Conservation (phyloP, 1,140 invertebrate species). For the Paralvinella palmiformis region DNA sequence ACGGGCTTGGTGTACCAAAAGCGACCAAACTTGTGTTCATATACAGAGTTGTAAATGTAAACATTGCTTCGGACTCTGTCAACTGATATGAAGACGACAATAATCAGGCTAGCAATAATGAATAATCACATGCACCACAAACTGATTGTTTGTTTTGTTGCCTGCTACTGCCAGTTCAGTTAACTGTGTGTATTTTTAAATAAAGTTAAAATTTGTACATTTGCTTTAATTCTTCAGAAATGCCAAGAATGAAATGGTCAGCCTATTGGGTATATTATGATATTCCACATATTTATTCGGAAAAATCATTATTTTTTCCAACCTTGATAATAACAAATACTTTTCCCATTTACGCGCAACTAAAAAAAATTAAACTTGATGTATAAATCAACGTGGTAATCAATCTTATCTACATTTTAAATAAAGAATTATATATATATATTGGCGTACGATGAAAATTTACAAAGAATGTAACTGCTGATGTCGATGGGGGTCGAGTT, state of each 20-base stretch:
- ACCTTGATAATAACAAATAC: too few relatives aligned
- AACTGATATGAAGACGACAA: conserved; percentile 3
- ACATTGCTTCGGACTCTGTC: conserved; percentile 1
- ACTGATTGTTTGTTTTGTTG: neutral
- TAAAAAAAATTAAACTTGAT: too few relatives aligned
- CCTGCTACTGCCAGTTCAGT: too few relatives aligned
- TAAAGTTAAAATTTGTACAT: conserved; percentile 4
- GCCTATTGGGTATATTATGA: neutral
- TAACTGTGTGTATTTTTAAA: neutral
- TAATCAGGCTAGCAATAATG: conserved; percentile 4
- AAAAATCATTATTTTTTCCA: conserved; percentile 4
- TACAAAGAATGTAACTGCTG: too few relatives aligned
- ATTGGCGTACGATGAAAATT: too few relatives aligned
- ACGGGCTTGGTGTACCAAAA: conserved; percentile 2
- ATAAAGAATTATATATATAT: too few relatives aligned
- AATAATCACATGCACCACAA: conserved; percentile 1
- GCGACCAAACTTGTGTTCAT: neutral
- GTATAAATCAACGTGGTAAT: too few relatives aligned
- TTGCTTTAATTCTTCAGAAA: conserved; percentile 1
- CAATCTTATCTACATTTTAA: too few relatives aligned
- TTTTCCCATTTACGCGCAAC: too few relatives aligned
- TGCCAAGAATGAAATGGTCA: neutral
- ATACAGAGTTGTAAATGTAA: too few relatives aligned
- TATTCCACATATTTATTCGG: neutral
- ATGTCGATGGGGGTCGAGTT: too few relatives aligned